These are phyloP conservation scores for Karalla daura DNA, from an alignment of 2,797 vertebrate species.

Conservation along the genomic window DNA sequence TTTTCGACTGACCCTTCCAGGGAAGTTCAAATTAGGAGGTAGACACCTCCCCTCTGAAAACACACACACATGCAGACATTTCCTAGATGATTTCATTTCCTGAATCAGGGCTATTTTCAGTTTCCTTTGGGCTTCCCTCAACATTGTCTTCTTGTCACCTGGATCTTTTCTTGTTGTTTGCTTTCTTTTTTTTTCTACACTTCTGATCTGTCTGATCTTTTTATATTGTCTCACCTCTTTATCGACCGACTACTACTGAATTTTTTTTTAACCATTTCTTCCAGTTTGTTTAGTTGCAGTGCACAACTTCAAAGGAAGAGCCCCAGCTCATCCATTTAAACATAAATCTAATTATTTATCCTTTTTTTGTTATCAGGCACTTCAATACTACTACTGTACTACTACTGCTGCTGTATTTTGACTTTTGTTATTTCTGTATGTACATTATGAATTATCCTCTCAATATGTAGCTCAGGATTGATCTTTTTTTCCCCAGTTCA, in stretches of 20 bases:
- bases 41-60: constrained; percentile 32
- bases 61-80: constrained; percentile 21
- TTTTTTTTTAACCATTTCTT: background rate
- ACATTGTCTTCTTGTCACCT: constrained; percentile 61
- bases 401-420: too few species aligned
- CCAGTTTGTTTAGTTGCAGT: background rate
- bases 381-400: too few species aligned
- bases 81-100: constrained; percentile 68
- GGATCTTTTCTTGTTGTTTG: constrained; percentile 45
- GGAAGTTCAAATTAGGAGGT: constrained; percentile 27
- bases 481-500: background rate
- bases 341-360: too few species aligned
- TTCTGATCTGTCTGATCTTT: constrained; percentile 2
- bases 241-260: background rate
- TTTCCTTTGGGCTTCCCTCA: constrained; percentile 57
- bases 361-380: too few species aligned
- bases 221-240: constrained; percentile 46
- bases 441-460: too few species aligned
- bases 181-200: constrained; percentile 9
- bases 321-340: background rate
- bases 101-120: constrained; percentile 58
- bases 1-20: too few species aligned
- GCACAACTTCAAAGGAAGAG: background rate
- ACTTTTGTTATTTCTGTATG: too few species aligned
- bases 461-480: too few species aligned